Percentiles rank a stretch among this genome's conserved stretches.
These are phyloP conservation scores for Leuciscus idus DNA, from an alignment of 2,113 vertebrate species.

Conservation along the genomic window DNA sequence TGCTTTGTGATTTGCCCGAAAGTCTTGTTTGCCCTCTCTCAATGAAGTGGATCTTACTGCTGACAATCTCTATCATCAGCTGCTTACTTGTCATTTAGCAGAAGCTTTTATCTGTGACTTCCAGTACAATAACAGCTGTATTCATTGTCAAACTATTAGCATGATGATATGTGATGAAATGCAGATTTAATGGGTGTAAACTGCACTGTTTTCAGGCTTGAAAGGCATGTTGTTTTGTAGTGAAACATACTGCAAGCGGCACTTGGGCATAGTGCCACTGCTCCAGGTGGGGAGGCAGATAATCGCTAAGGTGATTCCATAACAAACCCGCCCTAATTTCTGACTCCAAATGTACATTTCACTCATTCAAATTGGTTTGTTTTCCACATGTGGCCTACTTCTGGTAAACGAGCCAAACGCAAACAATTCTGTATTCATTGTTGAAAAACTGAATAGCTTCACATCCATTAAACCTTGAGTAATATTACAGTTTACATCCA, in stretches of 20 bases:
- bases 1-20: conserved; percentile 9
- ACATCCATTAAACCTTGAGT: neutral
- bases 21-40: neutral
- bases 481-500: neutral
- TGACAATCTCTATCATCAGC: conserved; percentile 18
- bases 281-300: conserved; percentile 60
- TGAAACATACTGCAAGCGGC: conserved; percentile 34
- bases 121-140: neutral
- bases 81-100: conserved; percentile 11
- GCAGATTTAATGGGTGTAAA: conserved; percentile 53
- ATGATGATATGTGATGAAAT: conserved; percentile 45
- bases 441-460: neutral
- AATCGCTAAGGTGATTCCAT: conserved; percentile 56
- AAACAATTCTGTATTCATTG: conserved; percentile 17
- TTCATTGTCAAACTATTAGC: conserved; percentile 8
- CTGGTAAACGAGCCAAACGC: conserved; percentile 32
- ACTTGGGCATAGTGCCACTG: conserved; percentile 60
- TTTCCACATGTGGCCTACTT: conserved; percentile 37
- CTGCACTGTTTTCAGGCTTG: conserved; percentile 31
- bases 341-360: conserved; percentile 44
- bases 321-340: conserved; percentile 58
- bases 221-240: conserved; percentile 28
- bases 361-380: conserved; percentile 47
- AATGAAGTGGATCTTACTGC: neutral
- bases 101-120: conserved; percentile 1